phyloP scores from a whole-genome alignment of 2,113 vertebrate species.

The Reinhardtius hippoglossoides region DNA sequence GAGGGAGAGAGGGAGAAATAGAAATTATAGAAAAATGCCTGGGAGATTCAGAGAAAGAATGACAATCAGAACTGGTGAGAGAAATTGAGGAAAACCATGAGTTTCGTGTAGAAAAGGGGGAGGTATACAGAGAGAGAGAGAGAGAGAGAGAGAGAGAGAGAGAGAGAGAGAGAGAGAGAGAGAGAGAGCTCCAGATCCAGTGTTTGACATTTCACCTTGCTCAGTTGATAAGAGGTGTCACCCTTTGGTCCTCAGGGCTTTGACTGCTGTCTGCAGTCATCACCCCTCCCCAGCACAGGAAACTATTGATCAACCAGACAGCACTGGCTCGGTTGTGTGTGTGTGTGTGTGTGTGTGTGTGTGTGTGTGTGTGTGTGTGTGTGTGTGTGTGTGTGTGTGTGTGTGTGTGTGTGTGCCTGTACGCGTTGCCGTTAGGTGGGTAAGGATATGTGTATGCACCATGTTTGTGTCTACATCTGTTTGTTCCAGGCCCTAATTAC shows the following conservation, averaged over 20 bases:
- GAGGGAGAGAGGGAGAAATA: background rate
- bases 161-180: slow-evolving; percentile 27
- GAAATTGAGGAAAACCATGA: slow-evolving; percentile 5
- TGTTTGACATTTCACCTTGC: slow-evolving; percentile 83
- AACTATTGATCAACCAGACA: slow-evolving; percentile 81
- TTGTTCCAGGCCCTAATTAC: slow-evolving; percentile 43
- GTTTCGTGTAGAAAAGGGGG: background rate
- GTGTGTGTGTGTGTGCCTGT: no score
- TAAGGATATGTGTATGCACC: slow-evolving; percentile 37
- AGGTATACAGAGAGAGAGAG: slow-evolving; percentile 16
- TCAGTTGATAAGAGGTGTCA: slow-evolving; percentile 82
- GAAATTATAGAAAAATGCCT: slow-evolving; percentile 18
- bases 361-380: no score
- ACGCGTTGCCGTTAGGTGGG: background rate
- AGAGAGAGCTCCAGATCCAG: slow-evolving; percentile 74
- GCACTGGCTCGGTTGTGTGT: slow-evolving; percentile 43
- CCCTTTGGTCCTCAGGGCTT: slow-evolving; percentile 78
- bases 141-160: background rate
- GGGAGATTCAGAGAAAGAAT: slow-evolving; percentile 34
- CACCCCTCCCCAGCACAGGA: slow-evolving; percentile 76
- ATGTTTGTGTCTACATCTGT: background rate
- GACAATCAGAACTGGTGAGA: slow-evolving; percentile 30
- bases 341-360: slow-evolving; percentile 15
- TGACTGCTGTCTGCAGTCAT: slow-evolving; percentile 78
- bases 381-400: no score